phyloP scores from a whole-genome alignment of 2,888 invertebrate species.

The Sinodicranocentrus sp. region DNA sequence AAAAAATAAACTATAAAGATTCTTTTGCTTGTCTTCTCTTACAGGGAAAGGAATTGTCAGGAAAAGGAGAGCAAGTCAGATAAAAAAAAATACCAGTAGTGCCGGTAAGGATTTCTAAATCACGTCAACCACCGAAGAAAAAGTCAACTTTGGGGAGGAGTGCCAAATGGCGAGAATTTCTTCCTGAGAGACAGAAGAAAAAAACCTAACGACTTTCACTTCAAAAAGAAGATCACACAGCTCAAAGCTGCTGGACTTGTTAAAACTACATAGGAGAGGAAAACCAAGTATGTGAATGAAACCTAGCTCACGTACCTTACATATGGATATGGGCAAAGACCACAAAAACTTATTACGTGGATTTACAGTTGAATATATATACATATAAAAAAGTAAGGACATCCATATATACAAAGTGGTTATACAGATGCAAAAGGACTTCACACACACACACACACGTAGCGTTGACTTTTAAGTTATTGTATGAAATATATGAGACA shows the following conservation, averaged over 20 bases:
- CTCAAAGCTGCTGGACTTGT: not conserved
- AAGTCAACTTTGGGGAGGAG: constrained; percentile 65
- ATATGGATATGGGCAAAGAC: no score
- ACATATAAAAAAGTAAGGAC: no score
- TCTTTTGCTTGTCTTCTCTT: constrained; percentile 29
- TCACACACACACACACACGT: no score
- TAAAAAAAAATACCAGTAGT: constrained; percentile 40
- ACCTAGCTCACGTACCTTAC: no score
- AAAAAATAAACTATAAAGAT: constrained; percentile 28
- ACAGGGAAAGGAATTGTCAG: constrained; percentile 28
- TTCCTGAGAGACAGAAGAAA: constrained; percentile 61
- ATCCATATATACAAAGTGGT: no score
- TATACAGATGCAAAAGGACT: no score
- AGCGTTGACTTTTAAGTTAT: no score
- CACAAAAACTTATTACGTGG: no score
- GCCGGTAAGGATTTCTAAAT: constrained; percentile 60
- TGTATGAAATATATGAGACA: no score
- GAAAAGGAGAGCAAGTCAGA: not conserved
- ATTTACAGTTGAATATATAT: no score
- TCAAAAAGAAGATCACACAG: constrained; percentile 48
- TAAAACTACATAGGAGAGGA: constrained; percentile 8
- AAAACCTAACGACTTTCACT: constrained; percentile 68
- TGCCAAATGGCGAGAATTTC: constrained; percentile 68
- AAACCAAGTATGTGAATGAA: constrained; percentile 10
- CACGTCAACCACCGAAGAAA: constrained; percentile 48